Base-by-base conservation (phyloP, 2,797 vertebrate species). In the Muraenolepis orangiensis region DNA sequence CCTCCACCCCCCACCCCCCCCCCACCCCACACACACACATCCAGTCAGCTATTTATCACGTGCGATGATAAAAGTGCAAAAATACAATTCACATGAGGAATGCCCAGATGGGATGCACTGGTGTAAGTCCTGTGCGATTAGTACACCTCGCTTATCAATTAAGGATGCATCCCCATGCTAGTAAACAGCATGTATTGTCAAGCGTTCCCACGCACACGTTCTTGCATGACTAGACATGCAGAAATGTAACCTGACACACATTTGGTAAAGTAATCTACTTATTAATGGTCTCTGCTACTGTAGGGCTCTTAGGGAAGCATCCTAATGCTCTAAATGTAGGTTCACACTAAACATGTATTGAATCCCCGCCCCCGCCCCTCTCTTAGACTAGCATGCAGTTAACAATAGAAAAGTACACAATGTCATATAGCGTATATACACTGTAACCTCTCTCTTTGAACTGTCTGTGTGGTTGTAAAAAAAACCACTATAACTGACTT, bases 241-340 rank as follows among this genome's bases (percentile, higher is more conserved):
- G 76, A 89, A 86, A 81, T 76, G 80, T 76, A 87, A 88, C 80
- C 86, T 86, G 90, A 90, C 91, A 89, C 69, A 91, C 85, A 92
- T 31, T 92, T 90, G 82, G 85, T 76, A 18, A 76, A 57, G 75
- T 93, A 91, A 92, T 93, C 91, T 92, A 72, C 86, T 93, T 92
- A 92, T 84, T 85, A 87, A 86, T 78, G 74, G 84, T 83, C 74
- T 87, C 76, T 75, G 29, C 73, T 2, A 72, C 73, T 81, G 75
- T 80, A 70, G 71, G 61, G 84, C 66, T n/a, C n/a, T 89, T 85
- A 88, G 69, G 30, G 5, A 18, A 5, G 20, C 23, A 20, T 12
- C 11, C 57, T 16, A 68, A 28, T 34, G 23, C 72, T 46, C 78
- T 73, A 23, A 23, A 34, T 38, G 31, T 34, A 38, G 57, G 64